These are phyloP conservation scores for Vombatus ursinus DNA, from an alignment of 2,113 vertebrate genomes.

Conservation along the genomic window DNA sequence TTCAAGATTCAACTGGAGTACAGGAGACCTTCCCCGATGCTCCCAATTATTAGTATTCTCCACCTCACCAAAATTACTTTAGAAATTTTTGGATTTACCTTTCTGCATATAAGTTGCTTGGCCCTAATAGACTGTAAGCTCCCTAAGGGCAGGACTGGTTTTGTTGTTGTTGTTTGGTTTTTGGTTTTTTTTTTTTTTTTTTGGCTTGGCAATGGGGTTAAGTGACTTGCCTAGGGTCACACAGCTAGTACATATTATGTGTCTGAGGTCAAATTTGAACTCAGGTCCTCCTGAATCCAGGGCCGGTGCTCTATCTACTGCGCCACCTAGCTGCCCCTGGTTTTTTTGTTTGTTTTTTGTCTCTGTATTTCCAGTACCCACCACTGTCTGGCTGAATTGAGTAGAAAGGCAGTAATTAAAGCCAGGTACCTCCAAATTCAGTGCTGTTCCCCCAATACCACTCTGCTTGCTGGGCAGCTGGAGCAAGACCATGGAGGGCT, in stretches of 20 bases:
- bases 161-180: neutral
- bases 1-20: neutral
- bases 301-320: too few species aligned
- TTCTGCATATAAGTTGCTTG: neutral
- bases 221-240: too few species aligned
- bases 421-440: neutral
- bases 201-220: too few species aligned
- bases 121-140: neutral
- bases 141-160: neutral
- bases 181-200: neutral
- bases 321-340: too few species aligned
- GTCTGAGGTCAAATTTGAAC: too few species aligned
- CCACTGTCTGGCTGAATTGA: neutral
- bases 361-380: neutral
- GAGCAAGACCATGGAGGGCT: neutral
- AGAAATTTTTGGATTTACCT: neutral
- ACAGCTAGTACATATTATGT: too few species aligned
- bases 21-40: too few species aligned
- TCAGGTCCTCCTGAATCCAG: too few species aligned
- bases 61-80: too few species aligned
- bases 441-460: neutral
- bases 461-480: neutral
- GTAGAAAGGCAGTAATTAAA: neutral
- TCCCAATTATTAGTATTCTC: too few species aligned
- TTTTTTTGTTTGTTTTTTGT: neutral